Evolutionary conservation across 2,888 invertebrate genomes (phyloP).

Genomic region (Torymus texanus): DNA sequence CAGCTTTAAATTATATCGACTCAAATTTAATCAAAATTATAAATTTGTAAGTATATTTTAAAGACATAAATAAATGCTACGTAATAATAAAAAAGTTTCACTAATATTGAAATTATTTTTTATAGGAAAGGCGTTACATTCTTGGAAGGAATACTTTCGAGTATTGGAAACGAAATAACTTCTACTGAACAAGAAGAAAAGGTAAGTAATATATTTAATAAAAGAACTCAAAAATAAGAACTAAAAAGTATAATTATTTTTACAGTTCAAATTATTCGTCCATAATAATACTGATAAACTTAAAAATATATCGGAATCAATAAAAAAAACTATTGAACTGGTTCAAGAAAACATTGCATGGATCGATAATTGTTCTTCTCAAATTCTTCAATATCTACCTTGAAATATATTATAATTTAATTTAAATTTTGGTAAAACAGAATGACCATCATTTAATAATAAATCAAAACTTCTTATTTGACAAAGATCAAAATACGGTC

Average conservation of each 20-base stretch:
- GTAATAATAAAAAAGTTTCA: not conserved
- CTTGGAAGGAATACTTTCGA: conserved; percentile 60
- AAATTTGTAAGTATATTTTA: conserved; percentile 56
- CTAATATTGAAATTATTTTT: not conserved
- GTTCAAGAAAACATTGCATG: conserved; percentile 60
- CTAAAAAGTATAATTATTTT: conserved; percentile 19
- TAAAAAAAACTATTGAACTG: conserved; percentile 56
- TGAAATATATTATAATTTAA: not conserved
- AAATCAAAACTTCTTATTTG: too few species aligned
- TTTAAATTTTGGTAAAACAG: too few species aligned
- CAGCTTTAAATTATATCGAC: conserved; percentile 61
- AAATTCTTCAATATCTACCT: conserved; percentile 34
- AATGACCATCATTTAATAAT: too few species aligned
- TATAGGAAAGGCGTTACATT: conserved; percentile 61
- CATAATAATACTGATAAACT: conserved; percentile 56
- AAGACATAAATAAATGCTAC: not conserved
- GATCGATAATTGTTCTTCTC: conserved; percentile 54
- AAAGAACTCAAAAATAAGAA: not conserved
- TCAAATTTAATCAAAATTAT: conserved; percentile 62
- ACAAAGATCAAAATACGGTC: too few species aligned
- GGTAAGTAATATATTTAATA: conserved; percentile 59
- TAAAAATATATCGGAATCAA: conserved; percentile 53
- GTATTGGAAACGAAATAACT: conserved; percentile 62
- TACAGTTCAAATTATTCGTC: conserved; percentile 62
- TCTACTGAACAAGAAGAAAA: conserved; percentile 59